phyloP scores from a whole-genome alignment of 2,888 invertebrate species.

The Cheilosia scutellata region DNA sequence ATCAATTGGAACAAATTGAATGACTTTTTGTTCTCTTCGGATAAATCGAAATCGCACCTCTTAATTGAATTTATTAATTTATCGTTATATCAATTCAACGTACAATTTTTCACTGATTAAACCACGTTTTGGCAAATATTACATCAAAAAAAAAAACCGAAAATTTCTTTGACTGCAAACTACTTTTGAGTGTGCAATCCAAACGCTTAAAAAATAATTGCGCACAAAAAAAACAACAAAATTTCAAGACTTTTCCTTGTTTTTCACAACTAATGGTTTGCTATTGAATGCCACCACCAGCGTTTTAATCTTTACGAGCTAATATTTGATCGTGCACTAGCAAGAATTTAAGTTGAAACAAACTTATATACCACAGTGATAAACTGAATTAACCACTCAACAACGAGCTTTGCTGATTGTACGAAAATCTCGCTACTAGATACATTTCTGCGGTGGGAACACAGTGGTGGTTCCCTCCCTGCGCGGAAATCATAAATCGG shows the following conservation, averaged over 20 bases:
- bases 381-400: conserved; percentile 64
- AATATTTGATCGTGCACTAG: conserved; percentile 82
- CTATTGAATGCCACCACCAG: conserved; percentile 30
- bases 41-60: conserved; percentile 49
- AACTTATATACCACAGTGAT: conserved; percentile 71
- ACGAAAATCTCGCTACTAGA: conserved; percentile 59
- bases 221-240: conserved; percentile 17
- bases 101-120: conserved; percentile 2
- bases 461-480: conserved; percentile 36
- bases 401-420: conserved; percentile 62
- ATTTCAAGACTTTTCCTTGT: conserved; percentile 4
- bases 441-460: conserved; percentile 29
- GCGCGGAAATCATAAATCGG: conserved; percentile 70
- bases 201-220: conserved; percentile 11
- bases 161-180: neutral
- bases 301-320: conserved; percentile 77
- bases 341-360: conserved; percentile 80
- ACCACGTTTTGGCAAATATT: neutral
- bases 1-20: conserved; percentile 70
- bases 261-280: conserved; percentile 23
- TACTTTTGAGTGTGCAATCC: conserved; percentile 22
- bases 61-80: conserved; percentile 58
- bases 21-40: conserved; percentile 40
- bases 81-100: conserved; percentile 13
- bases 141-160: neutral